Evolutionary conservation across 2,113 vertebrate genomes (phyloP).

Genomic region (Antechinus flavipes): DNA sequence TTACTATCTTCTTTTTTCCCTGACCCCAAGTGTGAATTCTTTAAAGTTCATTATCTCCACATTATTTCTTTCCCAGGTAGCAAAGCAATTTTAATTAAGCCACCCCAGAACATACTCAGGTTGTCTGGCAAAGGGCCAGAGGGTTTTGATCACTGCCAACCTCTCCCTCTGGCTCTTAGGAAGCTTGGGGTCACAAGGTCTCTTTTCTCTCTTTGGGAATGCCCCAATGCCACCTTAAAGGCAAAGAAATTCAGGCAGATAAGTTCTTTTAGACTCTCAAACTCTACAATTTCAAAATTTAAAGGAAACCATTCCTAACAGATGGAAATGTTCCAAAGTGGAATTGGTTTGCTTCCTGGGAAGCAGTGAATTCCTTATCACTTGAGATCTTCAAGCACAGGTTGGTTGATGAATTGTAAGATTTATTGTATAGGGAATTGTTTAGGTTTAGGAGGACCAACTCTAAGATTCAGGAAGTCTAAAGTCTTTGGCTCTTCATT

Average conservation of each 20-base stretch:
- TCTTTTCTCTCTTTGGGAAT: background rate
- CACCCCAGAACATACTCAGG: background rate
- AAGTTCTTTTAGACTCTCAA: background rate
- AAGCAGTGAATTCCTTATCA: background rate
- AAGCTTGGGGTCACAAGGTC: background rate
- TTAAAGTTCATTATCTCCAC: background rate
- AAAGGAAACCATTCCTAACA: background rate
- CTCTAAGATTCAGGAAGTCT: background rate
- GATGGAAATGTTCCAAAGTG: background rate
- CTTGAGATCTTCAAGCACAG: background rate
- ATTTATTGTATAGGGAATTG: background rate
- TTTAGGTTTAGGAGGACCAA: background rate
- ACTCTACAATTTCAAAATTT: background rate
- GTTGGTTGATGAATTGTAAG: background rate
- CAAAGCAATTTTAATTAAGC: background rate
- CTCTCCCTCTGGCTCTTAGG: background rate
- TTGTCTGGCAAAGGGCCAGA: background rate
- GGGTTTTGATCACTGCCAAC: fast-evolving
- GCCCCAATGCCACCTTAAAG: background rate
- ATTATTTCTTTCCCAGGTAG: background rate
- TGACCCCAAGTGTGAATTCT: background rate
- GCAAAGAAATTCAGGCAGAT: background rate
- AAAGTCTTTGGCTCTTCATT: background rate
- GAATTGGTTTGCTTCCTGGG: background rate
- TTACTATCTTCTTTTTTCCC: background rate